These are phyloP conservation scores for Cossypha dichroa DNA, from an alignment of 2,797 vertebrate genomes.

Conservation along the genomic window DNA sequence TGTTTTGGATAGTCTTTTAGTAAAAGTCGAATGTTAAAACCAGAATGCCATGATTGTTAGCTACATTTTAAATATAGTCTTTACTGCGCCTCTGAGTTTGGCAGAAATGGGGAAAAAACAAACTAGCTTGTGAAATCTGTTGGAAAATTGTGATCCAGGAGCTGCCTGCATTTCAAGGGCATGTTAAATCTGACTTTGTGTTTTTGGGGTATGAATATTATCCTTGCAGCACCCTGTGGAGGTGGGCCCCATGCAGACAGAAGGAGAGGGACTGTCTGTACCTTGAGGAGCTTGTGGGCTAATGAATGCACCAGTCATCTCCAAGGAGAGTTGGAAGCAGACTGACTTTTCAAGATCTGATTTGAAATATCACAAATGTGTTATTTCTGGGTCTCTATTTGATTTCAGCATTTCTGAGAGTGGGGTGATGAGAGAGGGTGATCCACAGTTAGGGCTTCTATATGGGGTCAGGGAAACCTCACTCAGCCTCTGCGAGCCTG, in stretches of 20 bases:
- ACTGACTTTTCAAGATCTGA: not conserved
- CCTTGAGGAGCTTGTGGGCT: not conserved
- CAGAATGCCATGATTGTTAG: not conserved
- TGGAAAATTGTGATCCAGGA: not conserved
- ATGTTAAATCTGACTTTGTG: not conserved
- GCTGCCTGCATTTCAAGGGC: slow-evolving; percentile 34
- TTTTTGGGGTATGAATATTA: not conserved
- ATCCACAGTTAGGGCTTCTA: not conserved
- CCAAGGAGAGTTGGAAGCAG: slow-evolving; percentile 17
- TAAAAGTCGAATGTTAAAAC: not conserved
- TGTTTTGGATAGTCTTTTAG: not conserved
- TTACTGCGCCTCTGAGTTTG: not conserved
- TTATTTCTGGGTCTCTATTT: not conserved
- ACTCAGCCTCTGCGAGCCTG: not conserved
- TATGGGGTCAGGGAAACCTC: rapidly evolving
- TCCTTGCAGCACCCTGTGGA: not conserved
- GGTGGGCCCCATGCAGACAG: not conserved
- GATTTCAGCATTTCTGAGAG: not conserved
- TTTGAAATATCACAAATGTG: not conserved
- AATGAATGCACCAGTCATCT: not conserved
- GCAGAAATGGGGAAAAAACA: slow-evolving; percentile 18
- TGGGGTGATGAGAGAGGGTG: not conserved
- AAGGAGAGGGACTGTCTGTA: slow-evolving; percentile 24
- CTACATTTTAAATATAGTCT: slow-evolving; percentile 26
- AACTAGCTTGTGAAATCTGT: slow-evolving; percentile 42